These are phyloP conservation scores for Verasper variegatus DNA, from an alignment of 2,113 vertebrate genomes.

Conservation along the genomic window DNA sequence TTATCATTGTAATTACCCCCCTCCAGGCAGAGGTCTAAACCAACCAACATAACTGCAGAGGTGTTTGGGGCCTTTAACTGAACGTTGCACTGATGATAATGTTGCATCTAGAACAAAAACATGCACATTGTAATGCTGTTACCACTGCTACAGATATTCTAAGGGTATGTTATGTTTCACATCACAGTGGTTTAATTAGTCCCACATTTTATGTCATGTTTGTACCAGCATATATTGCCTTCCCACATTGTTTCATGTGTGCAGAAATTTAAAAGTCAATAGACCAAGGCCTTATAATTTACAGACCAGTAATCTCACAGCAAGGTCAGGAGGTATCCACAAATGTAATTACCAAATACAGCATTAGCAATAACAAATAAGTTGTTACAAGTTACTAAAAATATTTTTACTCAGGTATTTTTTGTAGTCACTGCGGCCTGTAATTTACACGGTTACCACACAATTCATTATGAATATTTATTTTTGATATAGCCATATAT, in stretches of 20 bases:
- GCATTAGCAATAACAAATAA: neutral
- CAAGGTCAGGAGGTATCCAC: neutral
- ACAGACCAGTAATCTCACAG: neutral
- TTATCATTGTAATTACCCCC: neutral
- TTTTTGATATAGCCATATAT: conserved; percentile 39
- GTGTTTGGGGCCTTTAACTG: neutral
- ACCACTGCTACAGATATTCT: neutral
- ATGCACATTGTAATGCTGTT: neutral
- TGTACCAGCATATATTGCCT: neutral
- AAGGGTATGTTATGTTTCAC: neutral
- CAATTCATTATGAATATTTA: conserved; percentile 23
- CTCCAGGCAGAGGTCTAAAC: neutral
- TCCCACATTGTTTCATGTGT: neutral
- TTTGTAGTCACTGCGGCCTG: neutral
- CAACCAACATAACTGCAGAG: neutral
- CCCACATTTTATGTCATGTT: neutral
- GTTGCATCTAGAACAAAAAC: too few species aligned
- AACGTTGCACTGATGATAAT: neutral
- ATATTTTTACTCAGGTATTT: too few species aligned
- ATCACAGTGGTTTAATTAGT: neutral
- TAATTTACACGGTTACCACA: conserved; percentile 9
- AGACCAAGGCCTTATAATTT: neutral
- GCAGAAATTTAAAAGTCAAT: neutral
- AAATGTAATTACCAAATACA: neutral
- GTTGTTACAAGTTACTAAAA: too few species aligned